phyloP scores from a whole-genome alignment of 2,113 vertebrate genomes.

The Mohoua ochrocephala region DNA sequence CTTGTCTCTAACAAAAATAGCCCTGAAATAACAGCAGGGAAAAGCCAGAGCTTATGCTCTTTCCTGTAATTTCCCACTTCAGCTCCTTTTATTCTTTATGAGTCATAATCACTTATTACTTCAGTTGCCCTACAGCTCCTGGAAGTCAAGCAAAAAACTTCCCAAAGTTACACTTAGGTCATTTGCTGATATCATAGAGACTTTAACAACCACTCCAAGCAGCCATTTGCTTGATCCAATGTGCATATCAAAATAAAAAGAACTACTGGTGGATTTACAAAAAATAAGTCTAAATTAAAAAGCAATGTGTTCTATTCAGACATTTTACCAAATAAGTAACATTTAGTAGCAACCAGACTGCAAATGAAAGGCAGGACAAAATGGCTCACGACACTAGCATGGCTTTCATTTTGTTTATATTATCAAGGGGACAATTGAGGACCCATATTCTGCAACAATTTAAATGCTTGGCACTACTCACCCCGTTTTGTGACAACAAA shows the following conservation, averaged over 20 bases:
- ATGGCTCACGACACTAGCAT: not conserved
- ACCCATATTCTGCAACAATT: not conserved
- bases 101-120: conserved; percentile 2
- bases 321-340: not conserved
- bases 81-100: conserved; percentile 11
- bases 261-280: not conserved
- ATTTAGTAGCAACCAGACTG: not conserved
- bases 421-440: not conserved
- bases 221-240: not conserved
- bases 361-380: not conserved
- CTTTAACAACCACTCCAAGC: not conserved
- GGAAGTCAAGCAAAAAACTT: conserved; percentile 29
- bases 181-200: not conserved
- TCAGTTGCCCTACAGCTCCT: not conserved
- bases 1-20: not conserved
- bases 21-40: not conserved
- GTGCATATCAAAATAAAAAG: not conserved
- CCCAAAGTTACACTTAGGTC: conserved; percentile 4
- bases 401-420: not conserved
- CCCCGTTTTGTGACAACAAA: not conserved
- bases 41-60: conserved; percentile 4
- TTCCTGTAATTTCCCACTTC: conserved; percentile 31
- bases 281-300: not conserved
- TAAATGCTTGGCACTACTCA: not conserved
- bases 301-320: not conserved